Percentiles rank a stretch among this genome's conserved stretches.
phyloP scores from a whole-genome alignment of 2,113 vertebrate genomes.

The Dicrurus megarhynchus region DNA sequence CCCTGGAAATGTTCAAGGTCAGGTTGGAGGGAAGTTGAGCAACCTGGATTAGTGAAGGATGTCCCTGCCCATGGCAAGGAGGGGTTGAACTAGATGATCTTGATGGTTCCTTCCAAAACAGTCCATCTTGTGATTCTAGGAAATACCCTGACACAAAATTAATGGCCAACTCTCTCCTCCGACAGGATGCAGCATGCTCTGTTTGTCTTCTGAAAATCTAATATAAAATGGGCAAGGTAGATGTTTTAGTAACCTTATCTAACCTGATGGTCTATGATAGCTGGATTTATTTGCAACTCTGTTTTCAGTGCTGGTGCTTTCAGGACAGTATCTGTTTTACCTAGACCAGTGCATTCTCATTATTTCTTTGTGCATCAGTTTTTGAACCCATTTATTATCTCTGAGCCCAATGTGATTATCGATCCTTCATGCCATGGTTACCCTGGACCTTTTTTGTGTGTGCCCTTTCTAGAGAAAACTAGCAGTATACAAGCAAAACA shows the following conservation, averaged over 20 bases:
- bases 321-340: neutral
- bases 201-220: neutral
- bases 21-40: neutral
- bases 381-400: neutral
- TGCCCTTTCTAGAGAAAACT: neutral
- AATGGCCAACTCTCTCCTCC: neutral
- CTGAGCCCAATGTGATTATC: neutral
- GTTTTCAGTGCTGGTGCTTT: neutral
- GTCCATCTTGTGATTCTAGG: neutral
- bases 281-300: neutral
- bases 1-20: neutral
- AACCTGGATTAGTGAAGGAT: neutral
- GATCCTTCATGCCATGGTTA: neutral
- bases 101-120: neutral
- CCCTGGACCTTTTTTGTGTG: neutral
- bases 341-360: neutral
- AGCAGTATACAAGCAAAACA: neutral
- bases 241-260: neutral
- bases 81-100: neutral
- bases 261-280: neutral
- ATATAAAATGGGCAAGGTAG: neutral
- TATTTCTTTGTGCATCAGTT: neutral
- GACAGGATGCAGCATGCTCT: neutral
- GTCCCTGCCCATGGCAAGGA: rapidly evolving
- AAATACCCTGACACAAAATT: neutral